These are phyloP conservation scores for Trachurus trachurus DNA, from an alignment of 2,797 vertebrate genomes.

Conservation along the genomic window DNA sequence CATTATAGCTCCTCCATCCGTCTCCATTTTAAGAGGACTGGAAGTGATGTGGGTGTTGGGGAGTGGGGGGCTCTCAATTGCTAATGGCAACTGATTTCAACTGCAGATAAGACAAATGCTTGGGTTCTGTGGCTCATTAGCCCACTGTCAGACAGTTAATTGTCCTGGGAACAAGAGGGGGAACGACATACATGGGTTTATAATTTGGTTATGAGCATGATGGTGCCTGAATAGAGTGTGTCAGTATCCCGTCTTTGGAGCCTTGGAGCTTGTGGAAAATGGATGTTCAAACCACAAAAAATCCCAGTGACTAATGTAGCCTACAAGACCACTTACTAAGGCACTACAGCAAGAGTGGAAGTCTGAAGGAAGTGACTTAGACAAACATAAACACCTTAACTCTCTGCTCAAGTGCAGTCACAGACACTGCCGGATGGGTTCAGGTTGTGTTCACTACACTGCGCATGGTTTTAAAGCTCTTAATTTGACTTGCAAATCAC, in stretches of 20 bases:
- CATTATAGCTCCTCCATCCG: conserved; percentile 53
- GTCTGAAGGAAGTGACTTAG: conserved; percentile 38
- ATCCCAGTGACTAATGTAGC: conserved; percentile 60
- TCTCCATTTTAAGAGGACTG: conserved; percentile 50
- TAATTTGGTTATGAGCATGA: conserved; percentile 73
- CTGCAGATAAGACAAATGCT: conserved; percentile 66
- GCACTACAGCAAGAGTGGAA: conserved; percentile 34
- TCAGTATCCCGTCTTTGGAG: conserved; percentile 53
- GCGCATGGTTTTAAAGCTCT: neutral
- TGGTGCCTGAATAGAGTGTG: conserved; percentile 57
- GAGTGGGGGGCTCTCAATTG: conserved; percentile 30
- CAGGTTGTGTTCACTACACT: neutral
- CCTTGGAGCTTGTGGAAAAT: conserved; percentile 53
- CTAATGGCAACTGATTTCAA: conserved; percentile 70
- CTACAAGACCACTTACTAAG: conserved; percentile 53
- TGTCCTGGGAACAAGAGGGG: conserved; percentile 67
- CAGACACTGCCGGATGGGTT: conserved; percentile 20
- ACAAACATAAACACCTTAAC: conserved; percentile 33
- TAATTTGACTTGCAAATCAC: conserved; percentile 24
- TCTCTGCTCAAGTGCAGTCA: conserved; percentile 16
- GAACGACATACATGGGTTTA: conserved; percentile 54
- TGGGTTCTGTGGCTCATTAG: conserved; percentile 66
- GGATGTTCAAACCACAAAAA: conserved; percentile 60
- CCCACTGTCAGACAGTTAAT: conserved; percentile 56
- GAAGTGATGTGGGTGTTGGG: neutral